Evolutionary conservation across 2,797 vertebrate species (phyloP).

Genomic region (Echeneis naucrates): DNA sequence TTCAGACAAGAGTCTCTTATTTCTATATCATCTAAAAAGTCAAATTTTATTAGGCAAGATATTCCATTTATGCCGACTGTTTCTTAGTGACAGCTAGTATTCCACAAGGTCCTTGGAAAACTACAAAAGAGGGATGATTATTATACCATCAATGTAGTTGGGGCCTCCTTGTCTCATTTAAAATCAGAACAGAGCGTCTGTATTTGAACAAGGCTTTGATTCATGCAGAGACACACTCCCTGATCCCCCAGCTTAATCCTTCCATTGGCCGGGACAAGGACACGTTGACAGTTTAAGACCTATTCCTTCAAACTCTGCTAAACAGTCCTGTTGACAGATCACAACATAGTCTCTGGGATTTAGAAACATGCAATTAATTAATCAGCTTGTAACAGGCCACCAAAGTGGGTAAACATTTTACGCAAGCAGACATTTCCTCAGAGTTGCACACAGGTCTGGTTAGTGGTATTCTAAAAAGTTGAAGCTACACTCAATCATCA

Average conservation of each 20-base stretch:
- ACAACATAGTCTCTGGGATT: slow-evolving; percentile 71
- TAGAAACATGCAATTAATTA: slow-evolving; percentile 77
- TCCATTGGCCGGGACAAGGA: slow-evolving; percentile 86
- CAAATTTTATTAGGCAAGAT: slow-evolving; percentile 40
- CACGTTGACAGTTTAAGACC: slow-evolving; percentile 88
- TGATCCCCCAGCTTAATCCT: slow-evolving; percentile 86
- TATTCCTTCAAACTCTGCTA: slow-evolving; percentile 77
- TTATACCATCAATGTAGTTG: slow-evolving; percentile 67
- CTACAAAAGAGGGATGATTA: slow-evolving; percentile 49
- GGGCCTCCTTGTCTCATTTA: slow-evolving; percentile 79
- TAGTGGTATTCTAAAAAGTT: slow-evolving; percentile 58
- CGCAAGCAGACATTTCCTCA: slow-evolving; percentile 44
- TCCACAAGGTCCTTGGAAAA: slow-evolving; percentile 67
- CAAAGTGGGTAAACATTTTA: slow-evolving; percentile 56
- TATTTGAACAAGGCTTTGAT: slow-evolving; percentile 87
- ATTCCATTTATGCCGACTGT: slow-evolving; percentile 51
- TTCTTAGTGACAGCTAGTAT: slow-evolving; percentile 62
- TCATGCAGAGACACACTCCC: slow-evolving; percentile 87
- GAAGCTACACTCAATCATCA: slow-evolving; percentile 16
- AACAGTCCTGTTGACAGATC: slow-evolving; percentile 83
- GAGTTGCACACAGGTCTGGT: slow-evolving; percentile 25
- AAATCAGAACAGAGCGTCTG: slow-evolving; percentile 74
- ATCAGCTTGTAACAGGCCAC: slow-evolving; percentile 69
- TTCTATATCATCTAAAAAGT: slow-evolving; percentile 42
- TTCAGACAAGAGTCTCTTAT: slow-evolving; percentile 38